Evolutionary conservation across 2,888 invertebrate species (phyloP).

Genomic region (Drosophila buzzatii): DNA sequence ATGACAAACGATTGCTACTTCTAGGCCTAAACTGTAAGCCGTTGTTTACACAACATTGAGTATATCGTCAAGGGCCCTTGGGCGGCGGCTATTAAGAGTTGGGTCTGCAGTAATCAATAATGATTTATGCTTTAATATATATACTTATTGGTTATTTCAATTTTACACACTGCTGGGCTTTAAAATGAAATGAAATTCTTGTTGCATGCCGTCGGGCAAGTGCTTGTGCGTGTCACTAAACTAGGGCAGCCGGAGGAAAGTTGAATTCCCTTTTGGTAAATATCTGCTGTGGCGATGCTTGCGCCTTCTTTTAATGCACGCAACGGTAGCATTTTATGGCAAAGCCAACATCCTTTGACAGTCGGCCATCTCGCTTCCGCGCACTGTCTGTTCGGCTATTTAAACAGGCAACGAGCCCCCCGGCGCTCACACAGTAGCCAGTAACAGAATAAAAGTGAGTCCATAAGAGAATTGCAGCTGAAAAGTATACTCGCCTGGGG

Average conservation of each 20-base stretch:
- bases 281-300: constrained; percentile 35
- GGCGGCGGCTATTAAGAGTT: not conserved
- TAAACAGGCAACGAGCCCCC: constrained; percentile 36
- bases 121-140: constrained; percentile 48
- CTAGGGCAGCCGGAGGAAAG: constrained; percentile 11
- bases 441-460: constrained; percentile 27
- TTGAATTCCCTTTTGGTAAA: constrained; percentile 22
- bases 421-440: constrained; percentile 31
- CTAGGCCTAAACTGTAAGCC: constrained; percentile 7
- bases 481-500: constrained; percentile 23
- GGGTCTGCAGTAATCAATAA: constrained; percentile 42
- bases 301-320: constrained; percentile 28
- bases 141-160: constrained; percentile 10
- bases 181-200: constrained; percentile 39
- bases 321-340: constrained; percentile 38
- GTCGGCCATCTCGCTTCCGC: not conserved
- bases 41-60: constrained; percentile 23
- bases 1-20: constrained; percentile 44
- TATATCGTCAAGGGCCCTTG: constrained; percentile 13
- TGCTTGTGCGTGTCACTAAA: not conserved
- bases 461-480: constrained; percentile 40
- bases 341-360: constrained; percentile 55
- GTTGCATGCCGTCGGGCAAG: constrained; percentile 12
- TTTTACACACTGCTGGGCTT: constrained; percentile 27
- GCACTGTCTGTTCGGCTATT: constrained; percentile 31